phyloP scores from a whole-genome alignment of 2,888 invertebrate genomes.

The Tachina lurida region DNA sequence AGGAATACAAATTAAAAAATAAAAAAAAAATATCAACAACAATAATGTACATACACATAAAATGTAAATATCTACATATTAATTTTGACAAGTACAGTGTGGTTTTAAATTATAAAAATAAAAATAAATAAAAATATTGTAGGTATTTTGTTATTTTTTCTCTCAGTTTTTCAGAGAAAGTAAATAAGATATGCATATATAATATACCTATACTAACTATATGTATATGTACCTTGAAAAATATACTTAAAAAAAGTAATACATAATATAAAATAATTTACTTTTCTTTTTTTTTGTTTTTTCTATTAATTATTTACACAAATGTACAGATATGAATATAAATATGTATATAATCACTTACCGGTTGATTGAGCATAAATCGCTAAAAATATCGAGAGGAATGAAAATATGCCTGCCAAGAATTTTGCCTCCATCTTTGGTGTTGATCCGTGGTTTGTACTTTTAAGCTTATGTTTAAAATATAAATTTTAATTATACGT shows the following conservation, averaged over 20 bases:
- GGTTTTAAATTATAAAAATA: slow-evolving; percentile 38
- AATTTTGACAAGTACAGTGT: slow-evolving; percentile 54
- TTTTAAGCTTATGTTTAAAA: slow-evolving; percentile 74
- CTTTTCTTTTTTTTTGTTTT: background rate
- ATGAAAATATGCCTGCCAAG: slow-evolving; percentile 82
- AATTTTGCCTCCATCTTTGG: slow-evolving; percentile 83
- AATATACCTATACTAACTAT: background rate
- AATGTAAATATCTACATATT: background rate
- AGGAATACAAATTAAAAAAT: background rate
- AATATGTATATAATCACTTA: slow-evolving; percentile 73
- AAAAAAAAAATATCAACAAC: background rate
- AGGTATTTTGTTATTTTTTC: background rate
- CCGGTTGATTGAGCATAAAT: slow-evolving; percentile 82
- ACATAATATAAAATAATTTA: slow-evolving; percentile 13
- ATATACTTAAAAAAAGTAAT: slow-evolving; percentile 5
- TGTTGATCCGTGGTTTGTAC: slow-evolving; percentile 81
- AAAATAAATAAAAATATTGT: background rate
- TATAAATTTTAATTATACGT: slow-evolving; percentile 68
- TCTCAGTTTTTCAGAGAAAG: background rate
- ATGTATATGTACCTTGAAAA: background rate
- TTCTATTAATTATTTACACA: background rate
- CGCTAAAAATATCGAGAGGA: slow-evolving; percentile 83
- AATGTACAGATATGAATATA: background rate
- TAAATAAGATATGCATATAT: background rate
- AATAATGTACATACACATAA: background rate